Evolutionary conservation across 2,888 invertebrate species (phyloP).

Genomic region (Rugalucina vietnamica): DNA sequence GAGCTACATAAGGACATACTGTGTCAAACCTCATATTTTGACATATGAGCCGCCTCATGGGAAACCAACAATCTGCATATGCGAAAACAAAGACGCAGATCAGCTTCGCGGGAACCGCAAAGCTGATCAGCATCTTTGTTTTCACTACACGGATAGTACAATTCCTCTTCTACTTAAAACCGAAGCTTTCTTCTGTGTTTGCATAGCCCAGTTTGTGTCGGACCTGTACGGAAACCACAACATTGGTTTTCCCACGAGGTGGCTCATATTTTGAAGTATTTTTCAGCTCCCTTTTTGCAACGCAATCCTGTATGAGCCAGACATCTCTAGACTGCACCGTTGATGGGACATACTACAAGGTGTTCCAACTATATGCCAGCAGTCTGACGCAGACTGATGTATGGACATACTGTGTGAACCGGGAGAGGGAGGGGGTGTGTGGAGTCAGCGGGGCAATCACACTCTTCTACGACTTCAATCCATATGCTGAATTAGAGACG

Average conservation of each 20-base stretch:
- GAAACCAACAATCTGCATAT: too few species aligned
- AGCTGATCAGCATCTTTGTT: too few species aligned
- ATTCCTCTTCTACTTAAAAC: too few species aligned
- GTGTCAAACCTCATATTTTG: too few species aligned
- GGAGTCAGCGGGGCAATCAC: conserved; percentile 29
- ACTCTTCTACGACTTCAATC: conserved; percentile 26
- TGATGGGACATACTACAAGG: conserved; percentile 10
- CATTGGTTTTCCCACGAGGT: background rate
- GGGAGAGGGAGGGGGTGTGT: conserved; percentile 36
- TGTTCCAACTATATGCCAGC: background rate
- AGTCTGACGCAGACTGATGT: conserved; percentile 13
- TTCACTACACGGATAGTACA: too few species aligned
- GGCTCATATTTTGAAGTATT: background rate
- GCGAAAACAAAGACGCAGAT: too few species aligned
- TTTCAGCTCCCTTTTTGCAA: conserved; percentile 32
- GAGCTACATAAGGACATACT: conserved; percentile 26
- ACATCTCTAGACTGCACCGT: conserved; percentile 5
- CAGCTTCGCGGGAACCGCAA: too few species aligned
- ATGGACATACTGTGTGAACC: conserved; percentile 36
- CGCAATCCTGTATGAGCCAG: conserved; percentile 37
- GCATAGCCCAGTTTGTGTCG: too few species aligned
- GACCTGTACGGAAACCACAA: too few species aligned
- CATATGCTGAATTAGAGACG: background rate
- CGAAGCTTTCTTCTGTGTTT: too few species aligned
- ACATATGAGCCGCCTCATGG: too few species aligned